phyloP scores from a whole-genome alignment of 2,797 vertebrate genomes.

The Cygnus olor region DNA sequence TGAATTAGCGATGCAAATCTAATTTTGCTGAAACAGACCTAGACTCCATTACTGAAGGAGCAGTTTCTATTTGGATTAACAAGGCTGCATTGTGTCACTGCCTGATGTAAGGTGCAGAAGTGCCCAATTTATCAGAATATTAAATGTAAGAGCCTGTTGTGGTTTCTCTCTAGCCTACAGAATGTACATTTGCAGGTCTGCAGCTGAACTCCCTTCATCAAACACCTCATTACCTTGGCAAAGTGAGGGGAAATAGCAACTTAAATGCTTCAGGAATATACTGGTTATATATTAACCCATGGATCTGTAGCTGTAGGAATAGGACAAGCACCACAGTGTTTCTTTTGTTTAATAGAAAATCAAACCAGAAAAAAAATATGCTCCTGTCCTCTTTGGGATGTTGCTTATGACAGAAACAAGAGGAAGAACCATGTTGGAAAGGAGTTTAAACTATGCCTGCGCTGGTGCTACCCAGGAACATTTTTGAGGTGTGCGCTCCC shows the following conservation, averaged over 20 bases:
- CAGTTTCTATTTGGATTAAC: slow-evolving; percentile 38
- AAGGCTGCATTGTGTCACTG: slow-evolving; percentile 55
- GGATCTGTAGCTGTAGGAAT: not conserved
- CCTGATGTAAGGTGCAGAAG: slow-evolving; percentile 48
- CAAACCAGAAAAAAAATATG: not conserved
- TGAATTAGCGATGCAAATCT: slow-evolving; percentile 47
- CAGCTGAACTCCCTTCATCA: slow-evolving; percentile 64
- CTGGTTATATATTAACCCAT: slow-evolving; percentile 37
- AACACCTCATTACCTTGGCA: slow-evolving; percentile 64
- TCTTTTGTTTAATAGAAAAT: slow-evolving; percentile 36
- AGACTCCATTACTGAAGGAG: slow-evolving; percentile 19
- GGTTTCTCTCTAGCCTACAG: slow-evolving; percentile 40
- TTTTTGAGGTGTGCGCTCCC: not conserved
- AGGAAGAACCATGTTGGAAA: not conserved
- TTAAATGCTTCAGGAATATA: slow-evolving; percentile 52
- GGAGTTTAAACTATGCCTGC: not conserved
- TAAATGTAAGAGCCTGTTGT: slow-evolving; percentile 8
- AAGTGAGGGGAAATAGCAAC: slow-evolving; percentile 52
- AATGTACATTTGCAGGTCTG: slow-evolving; percentile 28
- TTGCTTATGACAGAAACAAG: not conserved
- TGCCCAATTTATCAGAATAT: slow-evolving; percentile 46
- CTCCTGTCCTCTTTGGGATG: not conserved
- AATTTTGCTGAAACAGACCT: slow-evolving; percentile 36
- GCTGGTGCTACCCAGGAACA: not conserved
- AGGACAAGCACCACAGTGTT: not conserved